Percentiles rank a stretch among this genome's conserved stretches.
Conservation (phyloP, 1,140 invertebrate genomes). For the Sycophila sp. region DNA sequence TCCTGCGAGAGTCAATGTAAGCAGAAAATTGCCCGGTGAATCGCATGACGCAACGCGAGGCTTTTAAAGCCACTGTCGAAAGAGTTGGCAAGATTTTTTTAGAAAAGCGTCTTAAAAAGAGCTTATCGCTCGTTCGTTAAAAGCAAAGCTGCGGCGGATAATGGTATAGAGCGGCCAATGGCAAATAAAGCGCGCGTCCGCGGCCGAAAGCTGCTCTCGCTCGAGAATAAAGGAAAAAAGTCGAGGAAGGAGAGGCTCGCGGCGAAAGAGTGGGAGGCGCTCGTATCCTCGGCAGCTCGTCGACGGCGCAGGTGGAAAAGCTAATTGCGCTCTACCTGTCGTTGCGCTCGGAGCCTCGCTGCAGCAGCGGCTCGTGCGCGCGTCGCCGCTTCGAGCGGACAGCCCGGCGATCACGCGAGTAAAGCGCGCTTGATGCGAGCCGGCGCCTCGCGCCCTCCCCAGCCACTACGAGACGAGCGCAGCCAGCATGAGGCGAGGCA, state of each 20-base stretch:
- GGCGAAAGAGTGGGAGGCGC: slow-evolving; percentile 31
- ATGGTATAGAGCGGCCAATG: too few species aligned
- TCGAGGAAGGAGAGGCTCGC: background rate
- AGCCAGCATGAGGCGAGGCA: slow-evolving; percentile 55
- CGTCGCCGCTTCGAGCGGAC: background rate
- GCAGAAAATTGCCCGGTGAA: background rate
- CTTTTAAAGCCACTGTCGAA: background rate
- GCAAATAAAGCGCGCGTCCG: too few species aligned
- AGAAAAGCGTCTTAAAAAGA: too few species aligned
- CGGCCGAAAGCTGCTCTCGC: too few species aligned
- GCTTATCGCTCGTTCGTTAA: too few species aligned
- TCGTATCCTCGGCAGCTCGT: slow-evolving; percentile 22
- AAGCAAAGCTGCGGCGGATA: background rate
- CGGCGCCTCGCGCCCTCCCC: too few species aligned
- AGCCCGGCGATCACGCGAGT: too few species aligned
- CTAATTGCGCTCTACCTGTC: slow-evolving; percentile 58
- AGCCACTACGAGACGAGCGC: too few species aligned
- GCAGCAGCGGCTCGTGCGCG: background rate
- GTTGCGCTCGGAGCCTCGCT: background rate
- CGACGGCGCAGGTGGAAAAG: slow-evolving; percentile 43
- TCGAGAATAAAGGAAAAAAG: background rate
- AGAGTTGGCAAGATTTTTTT: too few species aligned
- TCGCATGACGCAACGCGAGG: slow-evolving; percentile 27
- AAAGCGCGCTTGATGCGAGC: too few species aligned
- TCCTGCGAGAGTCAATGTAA: background rate